Evolutionary conservation across 2,113 vertebrate species (phyloP).

Genomic region (Zonotrichia leucophrys): DNA sequence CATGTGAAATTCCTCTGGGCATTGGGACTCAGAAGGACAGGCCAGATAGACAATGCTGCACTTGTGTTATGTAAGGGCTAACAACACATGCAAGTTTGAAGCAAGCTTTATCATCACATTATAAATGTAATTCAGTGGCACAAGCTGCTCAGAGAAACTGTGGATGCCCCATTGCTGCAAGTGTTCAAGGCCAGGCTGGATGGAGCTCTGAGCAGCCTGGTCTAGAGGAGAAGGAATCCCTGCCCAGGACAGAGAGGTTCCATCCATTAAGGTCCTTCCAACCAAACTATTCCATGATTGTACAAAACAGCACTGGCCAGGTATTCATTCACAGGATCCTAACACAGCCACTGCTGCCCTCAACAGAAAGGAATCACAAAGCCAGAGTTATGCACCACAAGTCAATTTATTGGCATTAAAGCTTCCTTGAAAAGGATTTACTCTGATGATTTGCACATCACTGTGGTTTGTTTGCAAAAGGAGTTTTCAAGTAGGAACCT

Average conservation of each 20-base stretch:
- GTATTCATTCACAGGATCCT: neutral
- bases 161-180: neutral
- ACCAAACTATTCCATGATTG: neutral
- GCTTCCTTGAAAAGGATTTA: neutral
- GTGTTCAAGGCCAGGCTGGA: neutral
- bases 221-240: neutral
- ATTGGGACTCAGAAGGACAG: neutral
- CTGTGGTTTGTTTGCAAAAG: neutral
- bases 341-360: neutral
- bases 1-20: neutral
- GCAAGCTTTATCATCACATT: neutral
- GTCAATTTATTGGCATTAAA: neutral
- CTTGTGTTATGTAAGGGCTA: neutral
- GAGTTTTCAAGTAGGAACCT: neutral
- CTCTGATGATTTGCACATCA: neutral
- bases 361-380: neutral
- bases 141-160: neutral
- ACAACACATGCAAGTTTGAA: neutral
- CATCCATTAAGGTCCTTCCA: neutral
- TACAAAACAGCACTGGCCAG: fast-evolving
- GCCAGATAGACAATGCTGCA: neutral
- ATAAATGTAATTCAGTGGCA: neutral
- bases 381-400: neutral
- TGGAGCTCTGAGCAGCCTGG: neutral
- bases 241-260: neutral